Base-by-base conservation (phyloP, 2,113 vertebrate species). In the Spea bombifrons region DNA sequence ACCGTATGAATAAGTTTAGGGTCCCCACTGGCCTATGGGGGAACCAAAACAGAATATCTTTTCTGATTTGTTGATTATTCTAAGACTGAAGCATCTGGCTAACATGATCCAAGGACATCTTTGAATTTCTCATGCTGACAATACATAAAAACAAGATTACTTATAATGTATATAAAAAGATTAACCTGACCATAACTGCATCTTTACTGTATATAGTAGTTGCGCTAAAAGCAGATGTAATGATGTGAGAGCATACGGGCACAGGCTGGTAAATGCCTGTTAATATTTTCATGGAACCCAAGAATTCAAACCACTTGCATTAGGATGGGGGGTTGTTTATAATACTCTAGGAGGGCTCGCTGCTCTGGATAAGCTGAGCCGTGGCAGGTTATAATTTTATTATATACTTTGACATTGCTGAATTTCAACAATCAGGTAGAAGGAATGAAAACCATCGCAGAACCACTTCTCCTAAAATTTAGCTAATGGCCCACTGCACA, bases 351-450 rank as follows among this genome's bases (percentile, higher is more conserved):
- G 80, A 81, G 77, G 80, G 7, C 13, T 68, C n/a, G 9, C 50
- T 84, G 13, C 67, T 70, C 71, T 84, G 61, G 82, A 84, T 49
- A 86, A 85, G 5, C 13, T 82, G 46, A 15, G 30, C 12, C 73
- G 1, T 83, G 64, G 66, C 57, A 84, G 75, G 50, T 81, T 75
- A 77, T 55, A 65, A 73, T 53, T 84, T 61, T 80, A 81, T 84
- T 78, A 80, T 44, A 72, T 81, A 84, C 66, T 15, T 67, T 80
- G 75, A 77, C 43, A 5, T 82, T 52, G 76, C 80, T n/a, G 7
- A 75, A 76, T 83, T 80, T 65, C 4, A 83, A 17, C 13, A 79
- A 84, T 73, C 50, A 82, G 50, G 53, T 77, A 47, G 2, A 63
- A 44, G 66, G 46, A 47, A 13, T 8, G 80, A 68, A 44, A 73